These are phyloP conservation scores for Falco novaeseelandiae DNA, from an alignment of 2,797 vertebrate species.

Conservation along the genomic window DNA sequence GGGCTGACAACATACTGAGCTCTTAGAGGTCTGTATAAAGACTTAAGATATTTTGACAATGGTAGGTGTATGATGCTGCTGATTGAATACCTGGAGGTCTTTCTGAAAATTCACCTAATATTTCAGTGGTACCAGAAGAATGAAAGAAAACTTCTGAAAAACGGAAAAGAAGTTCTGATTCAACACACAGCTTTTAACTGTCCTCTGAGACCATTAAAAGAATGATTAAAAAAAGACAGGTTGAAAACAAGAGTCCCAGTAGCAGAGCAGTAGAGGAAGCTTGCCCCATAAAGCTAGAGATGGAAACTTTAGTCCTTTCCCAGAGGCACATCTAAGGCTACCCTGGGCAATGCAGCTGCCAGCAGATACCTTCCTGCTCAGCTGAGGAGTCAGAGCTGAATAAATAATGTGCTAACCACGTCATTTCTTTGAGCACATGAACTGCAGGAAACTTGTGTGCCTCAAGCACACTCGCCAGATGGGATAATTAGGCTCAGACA, in stretches of 20 bases:
- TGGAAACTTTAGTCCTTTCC: background rate
- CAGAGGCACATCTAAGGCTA: background rate
- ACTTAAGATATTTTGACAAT: background rate
- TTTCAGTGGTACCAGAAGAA: background rate
- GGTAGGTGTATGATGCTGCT: background rate
- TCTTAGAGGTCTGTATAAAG: background rate
- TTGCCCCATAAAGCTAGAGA: background rate
- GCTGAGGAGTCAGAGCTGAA: background rate
- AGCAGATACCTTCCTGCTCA: background rate
- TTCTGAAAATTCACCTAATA: background rate
- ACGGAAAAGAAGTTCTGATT: background rate
- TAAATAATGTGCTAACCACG: background rate
- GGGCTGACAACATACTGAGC: background rate
- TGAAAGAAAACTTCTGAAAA: background rate
- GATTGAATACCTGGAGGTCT: background rate
- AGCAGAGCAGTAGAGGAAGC: background rate
- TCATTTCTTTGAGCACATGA: background rate
- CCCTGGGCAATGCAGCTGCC: background rate
- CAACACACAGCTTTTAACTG: background rate
- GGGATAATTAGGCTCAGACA: constrained; percentile 55
- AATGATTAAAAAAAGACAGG: background rate
- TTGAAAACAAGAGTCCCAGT: rapidly evolving
- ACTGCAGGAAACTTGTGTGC: constrained; percentile 4
- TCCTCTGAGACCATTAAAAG: background rate
- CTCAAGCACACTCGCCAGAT: background rate